These are phyloP conservation scores for Nothocercus nigrocapillus DNA, from an alignment of 2,113 vertebrate species.

Conservation along the genomic window DNA sequence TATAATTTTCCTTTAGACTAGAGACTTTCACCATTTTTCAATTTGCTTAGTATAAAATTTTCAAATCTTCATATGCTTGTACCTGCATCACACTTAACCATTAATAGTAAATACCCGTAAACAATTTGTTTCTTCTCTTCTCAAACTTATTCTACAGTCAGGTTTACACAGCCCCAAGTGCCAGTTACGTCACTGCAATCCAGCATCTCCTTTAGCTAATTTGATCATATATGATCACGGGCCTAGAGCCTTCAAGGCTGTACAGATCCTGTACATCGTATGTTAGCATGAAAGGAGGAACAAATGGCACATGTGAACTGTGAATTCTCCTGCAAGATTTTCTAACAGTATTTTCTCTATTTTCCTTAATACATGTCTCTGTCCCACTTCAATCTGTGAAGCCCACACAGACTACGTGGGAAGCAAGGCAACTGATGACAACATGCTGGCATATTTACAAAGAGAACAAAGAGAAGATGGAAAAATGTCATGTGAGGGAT, in stretches of 20 bases:
- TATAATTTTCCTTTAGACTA: neutral
- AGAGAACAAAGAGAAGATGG: neutral
- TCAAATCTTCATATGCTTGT: neutral
- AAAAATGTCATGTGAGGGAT: neutral
- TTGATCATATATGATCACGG: rapidly evolving
- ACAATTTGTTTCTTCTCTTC: neutral
- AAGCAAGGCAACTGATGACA: neutral
- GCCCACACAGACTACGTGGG: neutral
- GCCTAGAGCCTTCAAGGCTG: neutral
- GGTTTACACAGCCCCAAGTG: neutral
- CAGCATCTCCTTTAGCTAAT: neutral
- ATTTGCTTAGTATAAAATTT: neutral
- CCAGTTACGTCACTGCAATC: neutral
- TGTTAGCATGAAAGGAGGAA: neutral
- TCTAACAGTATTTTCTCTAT: neutral
- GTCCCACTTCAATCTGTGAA: neutral
- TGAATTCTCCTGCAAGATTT: neutral
- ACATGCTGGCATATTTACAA: neutral
- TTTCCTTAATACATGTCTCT: neutral
- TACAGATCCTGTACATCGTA: no score
- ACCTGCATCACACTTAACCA: neutral
- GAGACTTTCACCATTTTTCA: neutral
- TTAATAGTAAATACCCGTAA: neutral
- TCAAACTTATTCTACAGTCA: neutral
- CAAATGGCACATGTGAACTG: rapidly evolving